These are phyloP conservation scores for Talpa occidentalis DNA, from an alignment of 2,113 vertebrate species.

Conservation along the genomic window DNA sequence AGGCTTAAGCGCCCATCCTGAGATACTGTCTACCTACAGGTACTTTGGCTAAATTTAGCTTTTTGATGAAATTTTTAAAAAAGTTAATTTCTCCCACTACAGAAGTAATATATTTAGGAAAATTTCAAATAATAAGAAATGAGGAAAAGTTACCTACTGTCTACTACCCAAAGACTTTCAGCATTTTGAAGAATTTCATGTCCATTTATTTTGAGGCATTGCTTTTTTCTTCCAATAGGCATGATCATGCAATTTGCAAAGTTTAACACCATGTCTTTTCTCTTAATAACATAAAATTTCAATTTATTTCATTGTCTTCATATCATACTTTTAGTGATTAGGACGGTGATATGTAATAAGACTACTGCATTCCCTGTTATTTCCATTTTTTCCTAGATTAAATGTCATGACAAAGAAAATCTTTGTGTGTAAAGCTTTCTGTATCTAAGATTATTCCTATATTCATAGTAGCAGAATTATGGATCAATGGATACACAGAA, in stretches of 20 bases:
- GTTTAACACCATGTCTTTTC: not conserved
- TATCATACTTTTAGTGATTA: not conserved
- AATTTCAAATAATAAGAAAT: not conserved
- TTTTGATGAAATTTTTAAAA: not conserved
- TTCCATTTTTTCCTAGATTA: not conserved
- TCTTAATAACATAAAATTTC: not conserved
- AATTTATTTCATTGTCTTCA: not conserved
- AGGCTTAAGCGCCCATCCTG: not conserved
- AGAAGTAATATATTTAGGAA: conserved; percentile 8
- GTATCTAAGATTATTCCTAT: not conserved
- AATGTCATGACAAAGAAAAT: not conserved
- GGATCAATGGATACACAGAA: not conserved
- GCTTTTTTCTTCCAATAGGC: not conserved
- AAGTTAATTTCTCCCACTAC: conserved; percentile 7
- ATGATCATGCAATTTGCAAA: not conserved
- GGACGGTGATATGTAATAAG: too few species aligned
- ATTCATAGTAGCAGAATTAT: not conserved
- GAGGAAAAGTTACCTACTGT: not conserved
- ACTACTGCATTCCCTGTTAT: not conserved
- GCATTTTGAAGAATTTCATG: conserved; percentile 26
- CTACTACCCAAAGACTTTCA: not conserved
- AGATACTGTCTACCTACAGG: not conserved
- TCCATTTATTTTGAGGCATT: not conserved
- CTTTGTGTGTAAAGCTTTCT: not conserved
- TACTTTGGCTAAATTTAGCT: not conserved